These are phyloP conservation scores for Drosophila anomalata DNA, from an alignment of 2,888 invertebrate species.

Conservation along the genomic window DNA sequence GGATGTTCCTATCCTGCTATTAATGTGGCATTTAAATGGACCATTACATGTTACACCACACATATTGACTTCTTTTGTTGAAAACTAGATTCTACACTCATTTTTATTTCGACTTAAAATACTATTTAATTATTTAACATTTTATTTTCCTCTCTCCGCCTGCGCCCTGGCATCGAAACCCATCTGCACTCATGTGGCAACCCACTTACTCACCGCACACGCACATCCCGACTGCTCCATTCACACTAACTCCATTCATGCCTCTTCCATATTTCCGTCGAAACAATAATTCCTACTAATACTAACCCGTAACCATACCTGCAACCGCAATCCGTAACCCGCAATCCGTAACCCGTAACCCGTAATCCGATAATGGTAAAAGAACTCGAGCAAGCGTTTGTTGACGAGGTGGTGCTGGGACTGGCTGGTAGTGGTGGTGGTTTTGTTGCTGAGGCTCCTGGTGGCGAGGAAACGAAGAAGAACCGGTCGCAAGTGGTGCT, in stretches of 20 bases:
- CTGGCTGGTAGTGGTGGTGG: slow-evolving; percentile 53
- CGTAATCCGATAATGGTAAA: slow-evolving; percentile 35
- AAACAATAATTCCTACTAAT: slow-evolving; percentile 14
- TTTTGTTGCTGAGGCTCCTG: slow-evolving; percentile 19
- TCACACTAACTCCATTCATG: slow-evolving; percentile 21
- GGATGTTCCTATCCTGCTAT: background rate
- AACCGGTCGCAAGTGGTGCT: slow-evolving; percentile 27
- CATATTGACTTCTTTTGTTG: background rate
- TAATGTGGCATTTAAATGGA: background rate
- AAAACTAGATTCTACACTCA: background rate
- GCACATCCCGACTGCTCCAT: background rate
- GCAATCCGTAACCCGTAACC: slow-evolving; percentile 20
- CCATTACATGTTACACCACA: too few relatives aligned
- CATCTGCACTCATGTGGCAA: slow-evolving; percentile 10
- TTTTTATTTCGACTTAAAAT: background rate
- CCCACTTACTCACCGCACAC: background rate
- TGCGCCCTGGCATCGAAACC: background rate
- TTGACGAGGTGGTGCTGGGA: slow-evolving; percentile 73
- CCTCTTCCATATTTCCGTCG: slow-evolving; percentile 5
- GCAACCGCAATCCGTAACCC: slow-evolving; percentile 4
- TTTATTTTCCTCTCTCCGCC: slow-evolving; percentile 39
- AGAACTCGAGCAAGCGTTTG: slow-evolving; percentile 72
- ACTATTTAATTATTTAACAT: slow-evolving; percentile 30
- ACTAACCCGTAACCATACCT: slow-evolving; percentile 12
- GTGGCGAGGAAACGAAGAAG: slow-evolving; percentile 5